A percentile compares a stretch with the other conserved stretches of the same genome.
These are phyloP conservation scores for Mustelus asterias DNA, from an alignment of 2,113 vertebrate species.

Conservation along the genomic window DNA sequence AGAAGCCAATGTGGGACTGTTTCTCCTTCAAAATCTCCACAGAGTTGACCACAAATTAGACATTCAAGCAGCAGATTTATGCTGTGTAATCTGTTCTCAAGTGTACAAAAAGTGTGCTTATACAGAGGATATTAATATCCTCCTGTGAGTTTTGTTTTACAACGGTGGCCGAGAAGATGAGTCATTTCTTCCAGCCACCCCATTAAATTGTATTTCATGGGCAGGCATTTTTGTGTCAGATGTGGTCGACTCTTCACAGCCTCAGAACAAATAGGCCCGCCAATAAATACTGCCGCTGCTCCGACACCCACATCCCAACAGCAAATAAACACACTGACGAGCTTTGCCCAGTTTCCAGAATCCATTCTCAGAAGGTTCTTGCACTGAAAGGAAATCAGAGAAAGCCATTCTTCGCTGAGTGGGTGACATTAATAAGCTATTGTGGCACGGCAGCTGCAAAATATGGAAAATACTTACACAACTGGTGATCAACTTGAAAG, in stretches of 20 bases:
- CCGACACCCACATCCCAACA: neutral
- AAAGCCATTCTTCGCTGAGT: too few species aligned
- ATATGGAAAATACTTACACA: too few species aligned
- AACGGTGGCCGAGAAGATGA: neutral
- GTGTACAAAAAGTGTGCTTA: neutral
- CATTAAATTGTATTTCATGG: neutral
- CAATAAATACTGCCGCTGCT: neutral
- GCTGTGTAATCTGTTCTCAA: neutral
- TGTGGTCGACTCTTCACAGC: neutral
- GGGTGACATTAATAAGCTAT: too few species aligned
- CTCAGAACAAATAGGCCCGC: too few species aligned
- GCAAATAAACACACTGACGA: neutral
- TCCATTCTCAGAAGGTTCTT: neutral
- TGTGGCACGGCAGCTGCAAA: too few species aligned
- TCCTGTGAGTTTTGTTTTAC: neutral
- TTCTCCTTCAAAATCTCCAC: neutral
- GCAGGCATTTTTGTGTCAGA: neutral
- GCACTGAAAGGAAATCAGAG: too few species aligned
- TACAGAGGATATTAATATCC: neutral
- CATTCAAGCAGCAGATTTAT: neutral
- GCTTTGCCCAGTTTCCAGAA: neutral
- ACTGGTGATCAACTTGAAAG: too few species aligned
- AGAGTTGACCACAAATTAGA: neutral
- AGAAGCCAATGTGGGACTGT: too few species aligned
- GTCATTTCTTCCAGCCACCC: neutral